Conservation (phyloP, 2,113 vertebrate genomes). For the Syngnathus floridae region DNA sequence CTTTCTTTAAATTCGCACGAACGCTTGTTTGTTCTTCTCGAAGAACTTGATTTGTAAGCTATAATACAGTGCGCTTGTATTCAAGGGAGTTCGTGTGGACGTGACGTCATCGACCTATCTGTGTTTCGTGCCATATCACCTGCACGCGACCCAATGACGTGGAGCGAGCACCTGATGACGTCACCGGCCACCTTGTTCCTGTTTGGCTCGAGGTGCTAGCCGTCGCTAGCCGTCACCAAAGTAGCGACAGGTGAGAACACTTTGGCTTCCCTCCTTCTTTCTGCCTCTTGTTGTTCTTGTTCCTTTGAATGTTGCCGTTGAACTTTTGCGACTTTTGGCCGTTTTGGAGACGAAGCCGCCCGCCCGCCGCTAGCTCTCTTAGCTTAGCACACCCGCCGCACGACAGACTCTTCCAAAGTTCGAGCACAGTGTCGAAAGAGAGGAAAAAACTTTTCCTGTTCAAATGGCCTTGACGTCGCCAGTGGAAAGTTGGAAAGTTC, state of each 20-base stretch:
- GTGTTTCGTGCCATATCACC: conserved; percentile 1
- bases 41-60: no score
- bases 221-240: background rate
- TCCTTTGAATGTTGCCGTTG: background rate
- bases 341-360: background rate
- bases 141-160: background rate
- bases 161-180: background rate
- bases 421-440: background rate
- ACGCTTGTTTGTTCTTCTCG: no score
- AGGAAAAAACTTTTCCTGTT: background rate
- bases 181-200: background rate
- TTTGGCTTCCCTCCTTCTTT: background rate
- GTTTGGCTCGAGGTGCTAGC: background rate
- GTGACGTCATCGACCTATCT: background rate
- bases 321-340: background rate
- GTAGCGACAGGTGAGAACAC: background rate
- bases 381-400: background rate
- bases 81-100: background rate
- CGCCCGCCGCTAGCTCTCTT: background rate
- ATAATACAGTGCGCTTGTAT: no score
- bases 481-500: background rate
- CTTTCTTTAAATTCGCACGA: no score
- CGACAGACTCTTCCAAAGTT: background rate
- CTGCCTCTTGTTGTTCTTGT: background rate
- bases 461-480: background rate